Base-by-base conservation (phyloP, 2,797 vertebrate genomes). In the Acropternis orthonyx region DNA sequence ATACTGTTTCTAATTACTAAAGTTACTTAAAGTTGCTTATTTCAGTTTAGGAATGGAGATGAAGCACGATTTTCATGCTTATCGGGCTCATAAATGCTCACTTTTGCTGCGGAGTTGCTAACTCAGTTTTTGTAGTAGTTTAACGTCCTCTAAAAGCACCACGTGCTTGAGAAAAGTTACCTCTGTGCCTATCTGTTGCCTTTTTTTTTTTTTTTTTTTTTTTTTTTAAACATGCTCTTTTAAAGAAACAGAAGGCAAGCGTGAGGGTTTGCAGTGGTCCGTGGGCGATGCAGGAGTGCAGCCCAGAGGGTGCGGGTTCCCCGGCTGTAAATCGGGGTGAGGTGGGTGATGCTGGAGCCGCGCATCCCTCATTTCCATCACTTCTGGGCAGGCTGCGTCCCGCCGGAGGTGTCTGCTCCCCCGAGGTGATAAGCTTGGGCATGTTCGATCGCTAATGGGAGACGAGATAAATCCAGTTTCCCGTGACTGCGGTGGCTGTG, bases 301-400 rank as follows among this genome's bases (percentile, higher is more conserved):
- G 55, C 21, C 5, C 23, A 0, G 41, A 5, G 39, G 10, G 0
- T 16, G 37, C 1, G 6, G 15, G 41, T 44, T 17, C 12, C 12
- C 5, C 0, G 2, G 15, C 23, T 0, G 0, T 34, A 3, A 55
- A 22, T 0, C 1, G 5, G 62, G 56, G 18, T 12, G 49, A 12
- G 14, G 2, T 0, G 2, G 46, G 79, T 1, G 12, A 2, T 73
- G 69, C 0, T 0, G 30, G 74, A 75, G 62, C 55, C 6, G 14
- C 1, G 36, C 48, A 36, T 76, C 88, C 34, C 59, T 49, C 8
- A 1, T 8, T 39, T 24, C 63, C n/a, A 8, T 61, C 9, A 0
- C 44, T 34, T 43, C 21, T 10, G 85, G 37, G 37, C 77, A 6
- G 34, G 63, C 79, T 36, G 48, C 62, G 43, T 81, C 66, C 87